Evolutionary conservation across 2,797 vertebrate genomes (phyloP), one percentile per base, ranked within the genome.

Genomic region (Eulemur coronatus): DNA sequence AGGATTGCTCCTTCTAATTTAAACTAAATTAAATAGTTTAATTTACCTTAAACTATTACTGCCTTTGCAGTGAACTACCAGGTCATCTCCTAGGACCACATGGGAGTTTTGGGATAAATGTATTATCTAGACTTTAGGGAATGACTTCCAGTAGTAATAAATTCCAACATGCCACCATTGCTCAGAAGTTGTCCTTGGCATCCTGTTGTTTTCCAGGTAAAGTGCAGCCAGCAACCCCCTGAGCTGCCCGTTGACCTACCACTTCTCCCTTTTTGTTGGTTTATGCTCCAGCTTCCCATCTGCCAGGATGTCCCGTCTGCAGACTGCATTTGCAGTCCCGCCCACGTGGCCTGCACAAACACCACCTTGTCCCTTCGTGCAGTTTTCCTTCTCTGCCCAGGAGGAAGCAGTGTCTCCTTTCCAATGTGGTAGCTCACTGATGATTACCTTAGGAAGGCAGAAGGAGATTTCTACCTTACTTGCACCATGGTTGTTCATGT

Each of bases 61-160:
- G 18, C 65, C 50, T 63, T 93, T 90, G 15, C 30, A 59, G 22
- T 69, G 50, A 89, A 43, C 26, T 81, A 41, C 12, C 22, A 84
- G 50, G 24, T 63, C 22, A 26, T 38, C 46, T 80, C 67, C 93
- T 69, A 46, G 38, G n/a, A n/a, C 59, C 50, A 48, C 30, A 24
- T 72, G 91, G 50, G 70, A 35, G 14, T 89, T 89, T 91, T 5
- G 13, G 33, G 50, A 17, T 69, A 55, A 89, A 26, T 61, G 46
- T 92, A 69, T 94, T 87, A 70, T 72, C 18, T 79, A 86, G 89
- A 84, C 50, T 73, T 89, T n/a, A 80, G 72, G 79, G 80, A 93
- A 59, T 55, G 41, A 72, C 43, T 78, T 78, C 57, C 35, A 76
- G 0, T 78, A 89, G 65, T 88, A 72, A 69, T 63, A 26, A 46